Base-by-base conservation (phyloP, 2,113 vertebrate species). In the Actenoides lindsayi region DNA sequence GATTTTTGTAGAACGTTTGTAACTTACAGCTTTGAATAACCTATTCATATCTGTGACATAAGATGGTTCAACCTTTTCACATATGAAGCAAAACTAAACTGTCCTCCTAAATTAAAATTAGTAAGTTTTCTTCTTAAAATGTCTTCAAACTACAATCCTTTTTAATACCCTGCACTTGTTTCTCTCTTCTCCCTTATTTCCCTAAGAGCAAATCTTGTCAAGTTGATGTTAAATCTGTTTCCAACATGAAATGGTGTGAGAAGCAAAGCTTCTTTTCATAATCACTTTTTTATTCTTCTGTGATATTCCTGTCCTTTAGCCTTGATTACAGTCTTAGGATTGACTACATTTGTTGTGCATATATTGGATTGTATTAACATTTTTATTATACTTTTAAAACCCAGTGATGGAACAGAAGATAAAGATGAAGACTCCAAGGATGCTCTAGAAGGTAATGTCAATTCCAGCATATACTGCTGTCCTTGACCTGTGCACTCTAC, bases 321-420 rank as follows among this genome's bases (percentile, higher is more conserved):
- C 51, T 96, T 94, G 86, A 93, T 97, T 94, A 78, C 63, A 73
- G 15, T 95, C 53, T 81, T 94, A 87, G 50, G 60, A 67, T 89
- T 96, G 33, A 10, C 48, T 83, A 9, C 37, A 19, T 91, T 57
- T 94, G 17, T 44, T 30, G 14, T 83, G 16, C 27, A 39, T 73
- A 11, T 81, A 59, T 90, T 79, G 5, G 13, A 60, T 59, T 86
- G 31, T 69, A 41, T n/a, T 96, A 24, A 75, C 46, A 70, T 91
- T 91, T 74, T 95, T 44, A 2, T 86, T 96, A 93, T 88, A 62
- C 92, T 98, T 78, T 95, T 69, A 67, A 94, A 97, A 96, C 90
- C 33, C 97, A 99, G 99, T 97, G 99, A 99, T 97, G 98, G 97
- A 69, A 95, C 98, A n/a, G 99, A 99, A 96, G 99, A 99, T 85